These are phyloP conservation scores for Phylloscopus trochilus DNA, from an alignment of 2,113 vertebrate genomes.

Conservation along the genomic window DNA sequence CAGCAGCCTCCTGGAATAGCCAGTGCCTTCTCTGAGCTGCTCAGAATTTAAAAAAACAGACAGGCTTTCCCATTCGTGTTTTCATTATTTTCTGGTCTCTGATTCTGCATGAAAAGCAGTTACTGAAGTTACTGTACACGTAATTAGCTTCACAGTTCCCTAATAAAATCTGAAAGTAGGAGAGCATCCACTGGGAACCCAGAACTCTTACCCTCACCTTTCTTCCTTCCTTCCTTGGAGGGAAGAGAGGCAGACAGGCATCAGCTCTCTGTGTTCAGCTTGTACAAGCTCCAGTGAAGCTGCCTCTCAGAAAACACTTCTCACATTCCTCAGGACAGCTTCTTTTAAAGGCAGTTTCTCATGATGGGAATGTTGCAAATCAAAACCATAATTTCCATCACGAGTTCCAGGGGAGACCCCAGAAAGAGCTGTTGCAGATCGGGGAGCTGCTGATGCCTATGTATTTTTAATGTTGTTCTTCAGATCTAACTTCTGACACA, in stretches of 20 bases:
- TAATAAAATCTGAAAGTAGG: constrained; percentile 18
- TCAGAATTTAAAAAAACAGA: background rate
- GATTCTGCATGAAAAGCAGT: constrained; percentile 28
- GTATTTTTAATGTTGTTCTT: constrained; percentile 48
- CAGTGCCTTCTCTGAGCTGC: background rate
- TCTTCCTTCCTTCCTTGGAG: background rate
- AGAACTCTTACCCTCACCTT: background rate
- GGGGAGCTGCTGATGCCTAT: background rate
- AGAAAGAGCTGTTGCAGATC: background rate
- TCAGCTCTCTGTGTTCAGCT: background rate
- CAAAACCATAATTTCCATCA: background rate
- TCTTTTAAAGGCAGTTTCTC: background rate
- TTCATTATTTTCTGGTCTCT: constrained; percentile 18
- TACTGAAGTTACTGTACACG: background rate
- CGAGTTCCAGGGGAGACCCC: background rate
- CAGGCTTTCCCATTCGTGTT: background rate
- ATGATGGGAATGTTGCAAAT: background rate
- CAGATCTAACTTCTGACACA: constrained; percentile 48
- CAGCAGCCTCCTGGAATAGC: background rate
- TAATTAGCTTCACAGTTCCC: constrained; percentile 30
- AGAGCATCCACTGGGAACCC: background rate
- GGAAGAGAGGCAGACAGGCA: background rate
- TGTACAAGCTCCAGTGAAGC: background rate
- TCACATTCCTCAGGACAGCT: background rate
- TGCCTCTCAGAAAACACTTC: constrained; percentile 1